phyloP scores from a whole-genome alignment of 2,797 vertebrate species.

The Pangasius krempfi region DNA sequence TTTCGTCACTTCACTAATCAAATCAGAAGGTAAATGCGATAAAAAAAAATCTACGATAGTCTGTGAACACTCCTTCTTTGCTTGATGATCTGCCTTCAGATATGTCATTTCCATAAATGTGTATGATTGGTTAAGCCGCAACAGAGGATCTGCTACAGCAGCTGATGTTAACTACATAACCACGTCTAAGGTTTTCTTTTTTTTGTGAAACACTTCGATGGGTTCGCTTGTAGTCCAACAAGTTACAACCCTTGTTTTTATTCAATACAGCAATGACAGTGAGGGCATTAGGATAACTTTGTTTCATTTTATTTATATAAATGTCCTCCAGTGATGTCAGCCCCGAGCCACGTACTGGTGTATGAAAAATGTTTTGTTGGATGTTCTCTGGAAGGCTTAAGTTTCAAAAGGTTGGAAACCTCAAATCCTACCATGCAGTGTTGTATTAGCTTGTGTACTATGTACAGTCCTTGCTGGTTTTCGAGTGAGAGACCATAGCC shows the following conservation, averaged over 20 bases:
- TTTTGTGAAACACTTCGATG: background rate
- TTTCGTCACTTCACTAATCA: background rate
- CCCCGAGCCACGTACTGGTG: background rate
- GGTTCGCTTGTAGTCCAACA: background rate
- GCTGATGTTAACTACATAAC: background rate
- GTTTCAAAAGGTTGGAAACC: background rate
- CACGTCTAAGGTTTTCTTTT: background rate
- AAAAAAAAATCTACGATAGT: background rate
- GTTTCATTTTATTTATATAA: background rate
- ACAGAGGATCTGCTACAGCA: background rate
- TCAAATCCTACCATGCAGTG: background rate
- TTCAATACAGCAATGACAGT: background rate
- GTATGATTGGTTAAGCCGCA: background rate
- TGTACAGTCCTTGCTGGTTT: background rate
- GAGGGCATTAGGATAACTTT: background rate
- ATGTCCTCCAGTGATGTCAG: background rate
- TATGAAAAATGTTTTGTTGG: background rate
- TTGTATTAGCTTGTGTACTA: background rate
- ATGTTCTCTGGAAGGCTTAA: background rate
- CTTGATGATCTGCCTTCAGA: background rate
- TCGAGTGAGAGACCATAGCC: background rate
- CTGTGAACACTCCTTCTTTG: no score
- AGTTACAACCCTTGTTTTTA: background rate
- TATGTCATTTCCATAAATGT: background rate
- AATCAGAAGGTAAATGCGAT: background rate